Conservation (phyloP, 2,797 vertebrate species). For the Microtus agrestis region DNA sequence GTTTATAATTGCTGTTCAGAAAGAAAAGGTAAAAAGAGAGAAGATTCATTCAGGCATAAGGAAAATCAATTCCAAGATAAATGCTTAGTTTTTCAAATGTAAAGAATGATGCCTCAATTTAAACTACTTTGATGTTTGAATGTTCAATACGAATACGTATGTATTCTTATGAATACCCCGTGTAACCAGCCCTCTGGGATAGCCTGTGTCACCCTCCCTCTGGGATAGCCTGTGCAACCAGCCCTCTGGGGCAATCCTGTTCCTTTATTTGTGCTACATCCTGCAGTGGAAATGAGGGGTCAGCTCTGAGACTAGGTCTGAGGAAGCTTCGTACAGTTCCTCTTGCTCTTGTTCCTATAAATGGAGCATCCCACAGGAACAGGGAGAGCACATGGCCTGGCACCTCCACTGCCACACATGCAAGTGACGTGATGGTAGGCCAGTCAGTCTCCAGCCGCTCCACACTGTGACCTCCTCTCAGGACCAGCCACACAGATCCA, state of each 20-base stretch:
- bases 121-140: neutral
- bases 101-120: neutral
- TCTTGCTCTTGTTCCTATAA: neutral
- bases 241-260: neutral
- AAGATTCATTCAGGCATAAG: neutral
- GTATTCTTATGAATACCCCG: neutral
- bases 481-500: neutral
- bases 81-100: neutral
- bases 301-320: neutral
- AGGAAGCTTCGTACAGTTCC: neutral
- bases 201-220: too few relatives aligned
- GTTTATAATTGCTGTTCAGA: neutral
- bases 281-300: neutral
- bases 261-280: neutral
- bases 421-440: neutral
- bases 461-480: neutral
- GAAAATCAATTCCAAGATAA: slow-evolving; percentile 5
- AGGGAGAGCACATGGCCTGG: neutral
- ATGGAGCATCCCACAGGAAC: neutral
- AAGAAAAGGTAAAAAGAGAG: neutral
- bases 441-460: neutral
- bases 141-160: neutral
- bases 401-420: neutral
- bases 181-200: neutral
- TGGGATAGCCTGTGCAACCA: too few relatives aligned